phyloP scores from a whole-genome alignment of 2,888 invertebrate species.

The Taphrorychus bicolor region DNA sequence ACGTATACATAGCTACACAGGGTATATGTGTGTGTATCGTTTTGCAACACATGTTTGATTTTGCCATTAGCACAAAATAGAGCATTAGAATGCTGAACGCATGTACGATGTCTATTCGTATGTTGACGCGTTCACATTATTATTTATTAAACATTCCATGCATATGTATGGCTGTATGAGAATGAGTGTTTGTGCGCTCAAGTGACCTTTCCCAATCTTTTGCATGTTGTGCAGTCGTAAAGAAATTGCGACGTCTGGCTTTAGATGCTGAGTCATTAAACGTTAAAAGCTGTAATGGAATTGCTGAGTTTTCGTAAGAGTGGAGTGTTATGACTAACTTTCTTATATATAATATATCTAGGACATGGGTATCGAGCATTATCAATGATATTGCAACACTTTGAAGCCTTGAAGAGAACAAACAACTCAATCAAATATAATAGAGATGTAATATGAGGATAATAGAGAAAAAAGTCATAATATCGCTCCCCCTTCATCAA shows the following conservation, averaged over 20 bases:
- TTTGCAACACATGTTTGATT: conserved; percentile 25
- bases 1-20: conserved; percentile 9
- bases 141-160: background rate
- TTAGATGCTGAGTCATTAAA: background rate
- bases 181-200: background rate
- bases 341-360: too few relatives aligned
- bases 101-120: background rate
- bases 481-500: too few relatives aligned
- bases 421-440: too few relatives aligned
- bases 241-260: background rate
- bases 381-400: too few relatives aligned
- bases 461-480: too few relatives aligned
- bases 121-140: conserved; percentile 3
- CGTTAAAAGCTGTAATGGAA: background rate
- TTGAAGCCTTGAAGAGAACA: too few relatives aligned
- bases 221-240: background rate
- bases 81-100: conserved; percentile 4
- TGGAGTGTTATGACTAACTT: too few relatives aligned
- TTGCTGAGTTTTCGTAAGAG: too few relatives aligned
- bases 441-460: too few relatives aligned
- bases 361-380: too few relatives aligned
- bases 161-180: background rate
- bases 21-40: conserved; percentile 10
- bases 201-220: background rate
- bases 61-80: conserved; percentile 12